Percentiles rank a stretch among this genome's conserved stretches.
phyloP scores from a whole-genome alignment of 1,140 invertebrate species.

The Drosophila pallidifrons region DNA sequence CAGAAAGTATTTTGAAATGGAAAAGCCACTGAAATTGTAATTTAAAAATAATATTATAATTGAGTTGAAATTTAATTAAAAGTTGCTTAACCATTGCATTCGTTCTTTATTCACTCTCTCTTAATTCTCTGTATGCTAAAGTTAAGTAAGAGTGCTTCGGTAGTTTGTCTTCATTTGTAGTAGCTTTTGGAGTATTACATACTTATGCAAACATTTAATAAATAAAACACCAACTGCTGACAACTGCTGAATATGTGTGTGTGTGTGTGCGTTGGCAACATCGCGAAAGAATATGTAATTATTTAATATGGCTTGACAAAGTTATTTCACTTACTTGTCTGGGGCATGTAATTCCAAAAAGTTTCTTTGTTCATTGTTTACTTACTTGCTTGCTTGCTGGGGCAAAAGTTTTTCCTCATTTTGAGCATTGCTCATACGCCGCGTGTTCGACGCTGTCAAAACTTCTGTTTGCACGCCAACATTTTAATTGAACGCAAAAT shows the following conservation, averaged over 20 bases:
- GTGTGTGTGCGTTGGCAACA: constrained; percentile 1
- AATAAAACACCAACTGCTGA: constrained; percentile 12
- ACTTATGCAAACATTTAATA: constrained; percentile 7
- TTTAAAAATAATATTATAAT: background rate
- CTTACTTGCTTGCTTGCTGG: constrained; percentile 6
- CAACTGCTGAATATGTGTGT: constrained; percentile 8
- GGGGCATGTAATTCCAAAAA: constrained; percentile 39
- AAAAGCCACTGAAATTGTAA: background rate
- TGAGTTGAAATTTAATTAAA: background rate
- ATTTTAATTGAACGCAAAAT: constrained; percentile 67
- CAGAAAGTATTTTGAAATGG: background rate
- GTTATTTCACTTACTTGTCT: constrained; percentile 43
- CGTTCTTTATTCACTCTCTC: background rate
- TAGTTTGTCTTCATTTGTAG: constrained; percentile 1
- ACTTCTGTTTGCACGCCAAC: constrained; percentile 55
- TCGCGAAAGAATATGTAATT: constrained; percentile 25
- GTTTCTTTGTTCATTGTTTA: constrained; percentile 29
- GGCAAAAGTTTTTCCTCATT: constrained; percentile 32
- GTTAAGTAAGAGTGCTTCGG: background rate
- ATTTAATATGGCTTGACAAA: constrained; percentile 52
- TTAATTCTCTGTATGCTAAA: background rate
- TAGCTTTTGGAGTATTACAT: constrained; percentile 1
- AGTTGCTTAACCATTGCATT: background rate
- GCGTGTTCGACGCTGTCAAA: constrained; percentile 53
- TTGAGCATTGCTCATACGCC: constrained; percentile 33